A percentile compares a stretch with the other conserved stretches of the same genome.
Evolutionary conservation across 1,140 invertebrate species (phyloP).

Genomic region (Lucilia sericata): DNA sequence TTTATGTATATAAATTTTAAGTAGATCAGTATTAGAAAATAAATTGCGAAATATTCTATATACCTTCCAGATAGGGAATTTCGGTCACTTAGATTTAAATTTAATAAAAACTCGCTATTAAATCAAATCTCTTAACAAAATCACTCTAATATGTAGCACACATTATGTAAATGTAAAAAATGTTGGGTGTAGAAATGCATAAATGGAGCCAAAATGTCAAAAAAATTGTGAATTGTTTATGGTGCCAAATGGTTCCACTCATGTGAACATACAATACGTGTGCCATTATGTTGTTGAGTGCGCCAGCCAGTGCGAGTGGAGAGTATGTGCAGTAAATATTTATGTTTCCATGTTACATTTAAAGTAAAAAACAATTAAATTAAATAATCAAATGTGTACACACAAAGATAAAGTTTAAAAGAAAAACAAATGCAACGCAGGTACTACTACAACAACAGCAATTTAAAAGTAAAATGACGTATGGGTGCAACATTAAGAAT

Average conservation of each 20-base stretch:
- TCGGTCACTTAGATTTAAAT: too few species aligned
- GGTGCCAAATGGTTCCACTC: slow-evolving; percentile 36
- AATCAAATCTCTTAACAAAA: not conserved
- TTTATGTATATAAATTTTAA: too few species aligned
- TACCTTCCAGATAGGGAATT: too few species aligned
- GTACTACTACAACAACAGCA: not conserved
- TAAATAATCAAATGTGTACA: too few species aligned
- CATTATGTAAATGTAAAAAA: not conserved
- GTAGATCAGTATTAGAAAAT: too few species aligned
- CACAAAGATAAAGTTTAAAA: not conserved
- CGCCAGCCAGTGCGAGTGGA: too few species aligned
- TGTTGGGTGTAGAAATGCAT: not conserved
- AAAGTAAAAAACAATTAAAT: not conserved
- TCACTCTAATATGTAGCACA: too few species aligned
- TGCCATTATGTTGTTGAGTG: not conserved
- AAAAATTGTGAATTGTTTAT: slow-evolving; percentile 28
- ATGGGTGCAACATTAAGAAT: slow-evolving; percentile 23
- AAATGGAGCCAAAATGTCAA: slow-evolving; percentile 38
- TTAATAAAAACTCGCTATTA: too few species aligned
- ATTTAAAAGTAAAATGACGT: not conserved
- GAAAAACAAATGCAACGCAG: not conserved
- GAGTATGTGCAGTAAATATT: not conserved
- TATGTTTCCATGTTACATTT: not conserved
- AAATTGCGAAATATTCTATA: too few species aligned
- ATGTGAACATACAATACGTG: not conserved